These are phyloP conservation scores for Sternotherus odoratus DNA, from an alignment of 2,797 vertebrate genomes.

Conservation along the genomic window DNA sequence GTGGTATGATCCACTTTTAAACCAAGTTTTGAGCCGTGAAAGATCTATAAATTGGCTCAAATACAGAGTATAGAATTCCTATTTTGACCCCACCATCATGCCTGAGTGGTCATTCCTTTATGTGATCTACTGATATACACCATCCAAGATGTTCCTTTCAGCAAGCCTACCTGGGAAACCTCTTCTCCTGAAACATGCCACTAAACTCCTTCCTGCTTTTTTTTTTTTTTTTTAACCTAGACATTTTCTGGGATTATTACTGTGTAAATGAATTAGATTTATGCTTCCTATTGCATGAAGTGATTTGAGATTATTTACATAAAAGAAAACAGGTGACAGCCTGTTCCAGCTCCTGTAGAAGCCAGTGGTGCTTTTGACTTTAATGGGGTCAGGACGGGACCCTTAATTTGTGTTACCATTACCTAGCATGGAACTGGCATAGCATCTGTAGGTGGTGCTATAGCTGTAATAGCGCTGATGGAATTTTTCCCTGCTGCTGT, in stretches of 20 bases:
- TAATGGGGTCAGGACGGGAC: background rate
- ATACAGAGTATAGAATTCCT: background rate
- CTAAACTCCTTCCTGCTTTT: constrained; percentile 12
- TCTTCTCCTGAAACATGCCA: background rate
- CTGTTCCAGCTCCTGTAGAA: background rate
- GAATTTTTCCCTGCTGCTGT: background rate
- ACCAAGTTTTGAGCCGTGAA: background rate
- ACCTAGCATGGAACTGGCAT: background rate
- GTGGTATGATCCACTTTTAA: background rate
- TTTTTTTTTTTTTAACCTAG: constrained; percentile 1
- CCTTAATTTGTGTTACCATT: constrained; percentile 6
- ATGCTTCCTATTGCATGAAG: background rate
- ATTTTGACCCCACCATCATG: background rate
- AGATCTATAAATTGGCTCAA: background rate
- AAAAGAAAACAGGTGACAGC: constrained; percentile 1
- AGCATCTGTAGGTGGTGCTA: background rate
- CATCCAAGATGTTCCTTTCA: background rate
- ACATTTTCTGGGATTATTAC: background rate
- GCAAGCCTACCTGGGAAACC: background rate
- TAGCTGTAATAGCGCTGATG: background rate
- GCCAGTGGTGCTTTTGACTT: background rate
- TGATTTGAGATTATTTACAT: background rate
- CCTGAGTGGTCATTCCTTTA: background rate
- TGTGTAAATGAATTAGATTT: constrained; percentile 21
- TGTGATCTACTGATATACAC: rapidly evolving